Evolutionary conservation across 2,797 vertebrate species (phyloP).

Genomic region (Onychomys leucogaster): DNA sequence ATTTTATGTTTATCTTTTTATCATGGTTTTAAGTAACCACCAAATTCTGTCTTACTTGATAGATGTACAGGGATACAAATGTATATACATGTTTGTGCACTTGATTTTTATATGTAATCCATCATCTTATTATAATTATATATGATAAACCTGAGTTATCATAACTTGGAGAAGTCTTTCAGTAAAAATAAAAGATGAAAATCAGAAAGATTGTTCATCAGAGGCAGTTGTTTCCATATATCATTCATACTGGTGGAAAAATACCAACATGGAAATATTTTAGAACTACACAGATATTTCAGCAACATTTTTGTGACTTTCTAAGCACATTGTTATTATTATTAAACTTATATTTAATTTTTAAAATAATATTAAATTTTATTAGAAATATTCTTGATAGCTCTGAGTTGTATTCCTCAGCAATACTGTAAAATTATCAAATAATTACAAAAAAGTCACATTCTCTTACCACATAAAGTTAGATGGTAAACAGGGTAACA

Average conservation of each 20-base stretch:
- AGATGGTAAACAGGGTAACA: neutral
- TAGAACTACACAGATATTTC: neutral
- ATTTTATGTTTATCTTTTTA: constrained; percentile 47
- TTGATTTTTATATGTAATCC: neutral
- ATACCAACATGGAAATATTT: constrained; percentile 16
- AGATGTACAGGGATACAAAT: neutral
- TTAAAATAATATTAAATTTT: constrained; percentile 49
- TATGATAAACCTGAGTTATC: neutral
- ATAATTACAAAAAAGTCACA: neutral
- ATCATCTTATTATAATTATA: neutral
- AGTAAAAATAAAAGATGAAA: constrained; percentile 56
- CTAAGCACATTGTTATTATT: neutral
- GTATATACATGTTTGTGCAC: neutral
- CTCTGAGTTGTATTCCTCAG: neutral
- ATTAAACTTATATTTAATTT: neutral
- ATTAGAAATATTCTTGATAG: neutral
- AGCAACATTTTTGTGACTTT: neutral
- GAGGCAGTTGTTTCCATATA: neutral
- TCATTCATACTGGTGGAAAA: constrained; percentile 54
- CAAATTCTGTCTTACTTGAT: neutral
- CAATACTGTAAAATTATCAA: constrained; percentile 14
- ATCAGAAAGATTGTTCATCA: neutral
- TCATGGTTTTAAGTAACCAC: constrained; percentile 23
- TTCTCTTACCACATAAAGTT: neutral
- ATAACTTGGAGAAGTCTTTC: neutral